Percentiles rank a stretch among this genome's conserved stretches.
phyloP scores from a whole-genome alignment of 2,113 vertebrate genomes.

The Cephalophus harveyi region DNA sequence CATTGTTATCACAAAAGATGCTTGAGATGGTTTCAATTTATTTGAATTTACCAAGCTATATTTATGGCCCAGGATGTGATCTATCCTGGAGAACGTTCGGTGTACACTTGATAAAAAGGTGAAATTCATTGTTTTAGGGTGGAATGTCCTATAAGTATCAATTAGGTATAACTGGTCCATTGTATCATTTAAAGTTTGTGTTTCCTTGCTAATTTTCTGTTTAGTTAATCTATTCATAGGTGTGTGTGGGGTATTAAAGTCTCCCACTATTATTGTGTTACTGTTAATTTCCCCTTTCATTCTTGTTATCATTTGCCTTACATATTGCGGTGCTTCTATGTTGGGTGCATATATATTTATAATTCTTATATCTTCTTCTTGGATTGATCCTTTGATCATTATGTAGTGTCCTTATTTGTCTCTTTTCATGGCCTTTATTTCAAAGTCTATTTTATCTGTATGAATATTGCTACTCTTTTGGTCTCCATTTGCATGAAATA shows the following conservation, averaged over 20 bases:
- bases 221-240: not conserved
- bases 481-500: not conserved
- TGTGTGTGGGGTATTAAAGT: not conserved
- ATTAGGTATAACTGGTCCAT: not conserved
- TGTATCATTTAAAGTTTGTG: not conserved
- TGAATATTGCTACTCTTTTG: not conserved
- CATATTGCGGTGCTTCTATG: not conserved
- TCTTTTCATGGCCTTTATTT: not conserved
- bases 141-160: not conserved
- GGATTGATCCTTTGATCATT: not conserved
- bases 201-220: not conserved
- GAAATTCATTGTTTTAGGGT: not conserved
- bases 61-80: not conserved
- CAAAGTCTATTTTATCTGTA: not conserved
- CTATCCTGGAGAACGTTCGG: not conserved
- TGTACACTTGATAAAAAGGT: not conserved
- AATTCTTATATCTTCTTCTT: not conserved
- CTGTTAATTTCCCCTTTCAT: not conserved
- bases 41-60: not conserved
- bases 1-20: not conserved
- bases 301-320: not conserved
- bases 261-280: not conserved
- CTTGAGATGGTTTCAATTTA: not conserved
- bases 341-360: not conserved
- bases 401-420: not conserved